Base-by-base conservation (phyloP, 2,797 vertebrate species). In the Chelon labrosus region DNA sequence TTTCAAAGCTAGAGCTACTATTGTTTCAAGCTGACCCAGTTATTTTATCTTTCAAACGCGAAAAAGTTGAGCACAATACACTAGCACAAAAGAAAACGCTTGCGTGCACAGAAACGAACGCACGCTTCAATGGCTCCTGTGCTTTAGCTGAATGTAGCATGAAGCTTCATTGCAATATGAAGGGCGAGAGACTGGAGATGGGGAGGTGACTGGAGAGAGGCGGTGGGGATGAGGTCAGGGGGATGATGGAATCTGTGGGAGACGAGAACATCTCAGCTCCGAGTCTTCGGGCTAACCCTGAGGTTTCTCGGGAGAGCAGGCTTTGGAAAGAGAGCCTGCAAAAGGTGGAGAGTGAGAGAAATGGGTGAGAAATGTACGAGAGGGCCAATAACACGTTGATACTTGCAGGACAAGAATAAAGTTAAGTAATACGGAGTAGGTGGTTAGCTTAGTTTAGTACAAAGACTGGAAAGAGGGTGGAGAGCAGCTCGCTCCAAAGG, bases 21-120 rank as follows among this genome's bases (percentile, higher is more conserved):
- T 51, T 66, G 69, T 78, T 75, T 75, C 77, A 69, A 86, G 61
- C 52, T 77, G 83, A 83, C 84, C 83, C 42, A 85, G 27, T 79
- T 88, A 49, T 78, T 80, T 77, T 77, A 85, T 84, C 60, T 74
- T 56, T 49, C 35, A 60, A 75, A 88, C 78, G 62, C 73, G 4
- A 65, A 67, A 82, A 76, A 70, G 54, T 84, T 86, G 22, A 71
- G 68, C 54, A 76, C 59, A 65, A 14, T 37, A 65, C 38, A 73
- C 66, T 59, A 13, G 25, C 19, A 65, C 49, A 12, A 3, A 16
- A n/a, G n/a, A 64, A 47, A 66, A 47, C 53, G 65, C 66, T 58
- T 58, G 53, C 22, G 0, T 63, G 50, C 60, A 65, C 64, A 64
- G 27, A 89, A 77, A 79, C 27, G 68, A 81, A 76, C 61, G 44